Conservation (phyloP, 1,140 invertebrate genomes). For the Musca vetustissima region DNA sequence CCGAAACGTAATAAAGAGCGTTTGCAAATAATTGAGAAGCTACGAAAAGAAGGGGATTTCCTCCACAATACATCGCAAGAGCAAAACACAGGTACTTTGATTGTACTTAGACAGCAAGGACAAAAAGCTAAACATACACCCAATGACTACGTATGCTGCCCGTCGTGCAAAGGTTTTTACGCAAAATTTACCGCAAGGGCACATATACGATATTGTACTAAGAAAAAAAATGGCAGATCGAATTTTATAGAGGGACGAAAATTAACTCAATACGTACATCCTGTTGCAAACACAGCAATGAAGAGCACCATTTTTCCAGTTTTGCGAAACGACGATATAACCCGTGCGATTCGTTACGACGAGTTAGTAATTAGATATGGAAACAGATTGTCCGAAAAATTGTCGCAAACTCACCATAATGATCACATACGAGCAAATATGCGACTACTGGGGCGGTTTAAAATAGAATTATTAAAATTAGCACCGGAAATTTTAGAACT, state of each 20-base stretch:
- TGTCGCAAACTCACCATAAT: not conserved
- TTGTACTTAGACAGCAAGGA: conserved; percentile 1
- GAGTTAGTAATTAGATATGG: too few species aligned
- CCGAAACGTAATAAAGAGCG: not conserved
- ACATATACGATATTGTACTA: not conserved
- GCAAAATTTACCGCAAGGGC: not conserved
- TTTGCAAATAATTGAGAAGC: not conserved
- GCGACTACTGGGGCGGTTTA: conserved; percentile 1
- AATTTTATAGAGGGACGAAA: conserved; percentile 9
- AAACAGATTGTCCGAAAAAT: conserved; percentile 3
- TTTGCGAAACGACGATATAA: not conserved
- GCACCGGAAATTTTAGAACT: not conserved
- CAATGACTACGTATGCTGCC: conserved; percentile 1
- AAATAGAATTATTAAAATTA: not conserved
- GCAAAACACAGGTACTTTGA: not conserved
- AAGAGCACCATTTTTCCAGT: not conserved
- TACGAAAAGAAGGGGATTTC: conserved; percentile 15
- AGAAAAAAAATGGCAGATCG: not conserved
- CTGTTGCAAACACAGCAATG: not conserved
- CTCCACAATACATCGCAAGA: not conserved
- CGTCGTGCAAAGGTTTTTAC: not conserved
- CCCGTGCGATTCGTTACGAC: not conserved
- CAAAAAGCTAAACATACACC: not conserved
- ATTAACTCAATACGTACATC: too few species aligned
- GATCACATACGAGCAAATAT: not conserved